Evolutionary conservation across 2,888 invertebrate species (phyloP), one percentile per base, ranked within the genome.

Genomic region (Nomada fabriciana): DNA sequence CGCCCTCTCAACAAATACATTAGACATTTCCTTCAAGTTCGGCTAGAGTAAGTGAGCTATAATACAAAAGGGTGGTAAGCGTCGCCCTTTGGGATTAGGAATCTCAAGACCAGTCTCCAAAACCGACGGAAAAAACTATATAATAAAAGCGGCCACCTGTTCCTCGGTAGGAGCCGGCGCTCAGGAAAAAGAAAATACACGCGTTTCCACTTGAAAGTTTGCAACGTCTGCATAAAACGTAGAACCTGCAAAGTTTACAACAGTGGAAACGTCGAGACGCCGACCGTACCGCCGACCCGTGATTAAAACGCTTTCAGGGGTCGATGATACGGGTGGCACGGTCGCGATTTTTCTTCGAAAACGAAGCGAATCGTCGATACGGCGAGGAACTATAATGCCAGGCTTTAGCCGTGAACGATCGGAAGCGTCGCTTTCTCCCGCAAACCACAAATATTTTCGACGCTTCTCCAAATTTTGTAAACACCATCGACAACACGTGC

Each of bases 141-240:
- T 18, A 47, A 72, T 65, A 76, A 57, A 74, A 65, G 63, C 69
- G 60, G 70, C 63, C 70, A 67, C 50, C 78, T 57, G 52, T 43
- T 11, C n/a, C 36, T 18, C 29, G 25, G 53, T 20, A 55, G 57
- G 18, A 55, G 63, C 50, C 65, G 53, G 36, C 63, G 65, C 75
- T 64, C 69, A 57, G 72, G 71, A 76, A 53, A 52, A 55, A 57
- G 18, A 42, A 13, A 25, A 59, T 15, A 15, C 60, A 15, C 60
- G 52, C 73, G 77, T 86, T 85, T 87, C 76, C 86, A 80, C 77
- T 76, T 67, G 78, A 89, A 86, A 90, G 88, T 90, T 89, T 89
- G 89, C 89, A 84, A 83, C 69, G 83, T 85, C 90, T 91, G 76
- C 90, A 89, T 91, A 90, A 90, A 91, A 91, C 90, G 89, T 90